Percentiles rank a stretch among this genome's conserved stretches.
phyloP scores from a whole-genome alignment of 2,888 invertebrate species.

The Drosophila helvetica region DNA sequence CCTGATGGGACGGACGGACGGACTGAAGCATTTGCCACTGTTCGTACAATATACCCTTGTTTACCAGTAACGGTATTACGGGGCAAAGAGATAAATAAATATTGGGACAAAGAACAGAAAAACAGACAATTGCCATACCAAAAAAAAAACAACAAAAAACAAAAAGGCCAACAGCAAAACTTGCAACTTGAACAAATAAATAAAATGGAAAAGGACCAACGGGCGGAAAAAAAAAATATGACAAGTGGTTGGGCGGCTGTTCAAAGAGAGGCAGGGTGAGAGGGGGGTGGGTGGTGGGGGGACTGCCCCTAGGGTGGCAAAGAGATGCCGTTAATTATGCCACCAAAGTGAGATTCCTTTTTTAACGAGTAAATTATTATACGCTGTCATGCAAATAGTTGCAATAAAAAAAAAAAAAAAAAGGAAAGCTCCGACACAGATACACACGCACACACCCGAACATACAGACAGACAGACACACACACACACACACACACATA shows the following conservation, averaged over 20 bases:
- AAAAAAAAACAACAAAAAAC: constrained; percentile 9
- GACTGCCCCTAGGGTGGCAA: background rate
- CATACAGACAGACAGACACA: constrained; percentile 5
- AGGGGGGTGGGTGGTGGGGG: background rate
- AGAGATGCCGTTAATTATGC: constrained; percentile 52
- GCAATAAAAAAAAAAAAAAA: constrained; percentile 33
- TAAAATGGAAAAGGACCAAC: constrained; percentile 21
- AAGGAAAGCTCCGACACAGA: constrained; percentile 37
- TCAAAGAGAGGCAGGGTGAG: constrained; percentile 10
- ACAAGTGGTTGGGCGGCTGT: background rate
- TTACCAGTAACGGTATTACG: background rate
- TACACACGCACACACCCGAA: constrained; percentile 7
- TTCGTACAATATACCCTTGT: constrained; percentile 16
- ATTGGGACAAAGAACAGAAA: background rate
- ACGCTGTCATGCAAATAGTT: constrained; percentile 49
- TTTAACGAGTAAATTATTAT: constrained; percentile 51
- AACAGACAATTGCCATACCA: background rate
- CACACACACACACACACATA: background rate
- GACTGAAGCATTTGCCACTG: no score
- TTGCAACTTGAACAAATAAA: constrained; percentile 55
- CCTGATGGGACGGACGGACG: no score
- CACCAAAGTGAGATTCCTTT: constrained; percentile 44
- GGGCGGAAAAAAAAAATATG: background rate
- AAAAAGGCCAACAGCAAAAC: constrained; percentile 30
- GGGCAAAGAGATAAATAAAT: background rate